Conservation (phyloP, 2,113 vertebrate genomes). For the Petrocephalus zakoni region DNA sequence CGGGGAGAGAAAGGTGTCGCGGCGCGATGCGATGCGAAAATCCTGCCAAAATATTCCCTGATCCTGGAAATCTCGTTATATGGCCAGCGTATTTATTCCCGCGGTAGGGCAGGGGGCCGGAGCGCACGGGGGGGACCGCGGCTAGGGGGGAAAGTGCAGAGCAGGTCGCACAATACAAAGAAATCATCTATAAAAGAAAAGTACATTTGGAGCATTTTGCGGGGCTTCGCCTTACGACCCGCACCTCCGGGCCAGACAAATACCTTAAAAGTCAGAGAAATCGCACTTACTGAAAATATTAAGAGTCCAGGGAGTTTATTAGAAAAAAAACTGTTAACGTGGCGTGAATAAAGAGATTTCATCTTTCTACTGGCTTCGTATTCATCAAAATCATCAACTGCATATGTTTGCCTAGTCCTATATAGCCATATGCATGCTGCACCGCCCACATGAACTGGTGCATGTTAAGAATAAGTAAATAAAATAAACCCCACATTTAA, state of each 20-base stretch:
- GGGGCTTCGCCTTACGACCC: background rate
- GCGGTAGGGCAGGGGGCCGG: background rate
- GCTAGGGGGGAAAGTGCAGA: background rate
- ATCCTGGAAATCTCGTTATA: background rate
- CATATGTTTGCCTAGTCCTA: background rate
- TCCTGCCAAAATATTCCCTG: background rate
- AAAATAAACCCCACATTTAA: background rate
- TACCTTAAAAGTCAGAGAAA: background rate
- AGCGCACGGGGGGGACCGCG: background rate
- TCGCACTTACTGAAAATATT: background rate
- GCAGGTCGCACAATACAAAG: background rate
- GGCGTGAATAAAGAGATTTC: background rate
- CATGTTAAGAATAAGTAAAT: background rate
- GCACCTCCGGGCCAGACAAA: background rate
- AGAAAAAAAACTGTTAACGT: background rate
- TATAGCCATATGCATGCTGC: background rate
- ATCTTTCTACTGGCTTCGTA: background rate
- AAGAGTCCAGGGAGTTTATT: background rate
- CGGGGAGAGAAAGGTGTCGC: background rate
- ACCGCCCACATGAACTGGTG: background rate
- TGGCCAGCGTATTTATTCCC: background rate
- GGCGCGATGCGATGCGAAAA: background rate
- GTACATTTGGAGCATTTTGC: background rate
- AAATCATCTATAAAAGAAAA: conserved; percentile 1
- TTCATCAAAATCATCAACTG: background rate